Conservation (phyloP, 2,113 vertebrate species). For the Lucifuga dentata region DNA sequence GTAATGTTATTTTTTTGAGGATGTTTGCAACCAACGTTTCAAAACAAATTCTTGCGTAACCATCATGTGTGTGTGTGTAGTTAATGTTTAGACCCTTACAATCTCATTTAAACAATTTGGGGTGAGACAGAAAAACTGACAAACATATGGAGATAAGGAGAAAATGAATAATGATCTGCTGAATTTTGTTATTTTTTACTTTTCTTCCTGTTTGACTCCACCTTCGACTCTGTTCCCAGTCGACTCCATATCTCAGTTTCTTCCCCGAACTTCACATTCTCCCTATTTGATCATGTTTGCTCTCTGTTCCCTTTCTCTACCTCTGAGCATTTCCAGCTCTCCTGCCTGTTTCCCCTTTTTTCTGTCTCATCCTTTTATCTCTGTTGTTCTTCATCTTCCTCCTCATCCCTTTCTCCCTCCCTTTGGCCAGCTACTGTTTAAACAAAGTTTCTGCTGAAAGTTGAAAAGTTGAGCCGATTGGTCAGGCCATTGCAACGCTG, state of each 20-base stretch:
- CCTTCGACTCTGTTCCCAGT: constrained; percentile 20
- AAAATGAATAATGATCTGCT: constrained; percentile 34
- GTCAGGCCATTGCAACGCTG: constrained; percentile 29
- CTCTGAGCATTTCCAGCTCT: constrained; percentile 54
- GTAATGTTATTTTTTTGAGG: no score
- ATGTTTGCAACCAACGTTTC: no score
- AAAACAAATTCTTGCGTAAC: no score
- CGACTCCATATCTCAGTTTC: constrained; percentile 34
- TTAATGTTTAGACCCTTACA: no score
- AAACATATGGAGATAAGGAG: neutral
- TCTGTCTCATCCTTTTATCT: no score
- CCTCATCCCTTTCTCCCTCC: constrained; percentile 11
- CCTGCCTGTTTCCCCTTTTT: constrained; percentile 26
- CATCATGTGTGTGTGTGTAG: no score
- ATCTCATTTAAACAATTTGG: no score
- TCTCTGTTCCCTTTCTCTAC: constrained; percentile 31
- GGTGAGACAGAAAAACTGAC: constrained; percentile 8
- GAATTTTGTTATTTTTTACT: neutral
- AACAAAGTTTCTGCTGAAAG: constrained; percentile 55
- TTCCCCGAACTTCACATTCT: constrained; percentile 36
- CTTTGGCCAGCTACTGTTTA: constrained; percentile 35
- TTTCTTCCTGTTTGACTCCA: constrained; percentile 2
- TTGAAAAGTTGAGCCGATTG: constrained; percentile 58
- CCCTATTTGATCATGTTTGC: constrained; percentile 25
- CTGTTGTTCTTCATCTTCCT: no score